These are phyloP conservation scores for Prunella strophiata DNA, from an alignment of 2,797 vertebrate species.

Conservation along the genomic window DNA sequence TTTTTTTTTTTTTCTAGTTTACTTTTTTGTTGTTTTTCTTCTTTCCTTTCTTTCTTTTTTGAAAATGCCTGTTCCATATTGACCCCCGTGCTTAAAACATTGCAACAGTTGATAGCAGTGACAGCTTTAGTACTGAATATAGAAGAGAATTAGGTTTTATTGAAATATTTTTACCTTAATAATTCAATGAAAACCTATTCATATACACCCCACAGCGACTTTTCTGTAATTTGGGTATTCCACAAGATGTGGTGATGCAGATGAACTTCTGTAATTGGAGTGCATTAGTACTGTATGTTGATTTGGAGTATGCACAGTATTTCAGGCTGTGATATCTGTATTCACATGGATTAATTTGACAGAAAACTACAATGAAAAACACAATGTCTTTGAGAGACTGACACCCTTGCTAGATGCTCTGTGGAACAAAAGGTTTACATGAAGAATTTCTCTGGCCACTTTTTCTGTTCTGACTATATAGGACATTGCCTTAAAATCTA, in stretches of 20 bases:
- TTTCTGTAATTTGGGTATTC: background rate
- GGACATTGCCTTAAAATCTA: background rate
- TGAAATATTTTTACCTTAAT: background rate
- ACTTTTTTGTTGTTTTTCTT: background rate
- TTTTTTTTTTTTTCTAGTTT: accelerated
- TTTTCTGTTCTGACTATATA: background rate
- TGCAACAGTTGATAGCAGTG: background rate
- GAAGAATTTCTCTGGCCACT: background rate
- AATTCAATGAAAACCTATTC: background rate
- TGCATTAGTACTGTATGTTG: background rate
- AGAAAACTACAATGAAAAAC: background rate
- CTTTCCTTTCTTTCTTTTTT: background rate
- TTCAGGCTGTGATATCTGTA: background rate
- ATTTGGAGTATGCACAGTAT: background rate
- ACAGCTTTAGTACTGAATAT: background rate
- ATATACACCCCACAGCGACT: background rate
- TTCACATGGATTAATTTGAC: background rate
- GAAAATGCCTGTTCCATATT: background rate
- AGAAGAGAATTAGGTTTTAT: background rate
- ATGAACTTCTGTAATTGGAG: background rate
- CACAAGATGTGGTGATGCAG: background rate
- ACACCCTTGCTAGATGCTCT: background rate
- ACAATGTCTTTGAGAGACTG: background rate
- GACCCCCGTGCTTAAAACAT: background rate
- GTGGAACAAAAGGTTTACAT: background rate